A percentile compares a stretch with the other conserved stretches of the same genome.
These are phyloP conservation scores for Cherax quadricarinatus DNA, from an alignment of 1,140 invertebrate genomes.

Conservation along the genomic window DNA sequence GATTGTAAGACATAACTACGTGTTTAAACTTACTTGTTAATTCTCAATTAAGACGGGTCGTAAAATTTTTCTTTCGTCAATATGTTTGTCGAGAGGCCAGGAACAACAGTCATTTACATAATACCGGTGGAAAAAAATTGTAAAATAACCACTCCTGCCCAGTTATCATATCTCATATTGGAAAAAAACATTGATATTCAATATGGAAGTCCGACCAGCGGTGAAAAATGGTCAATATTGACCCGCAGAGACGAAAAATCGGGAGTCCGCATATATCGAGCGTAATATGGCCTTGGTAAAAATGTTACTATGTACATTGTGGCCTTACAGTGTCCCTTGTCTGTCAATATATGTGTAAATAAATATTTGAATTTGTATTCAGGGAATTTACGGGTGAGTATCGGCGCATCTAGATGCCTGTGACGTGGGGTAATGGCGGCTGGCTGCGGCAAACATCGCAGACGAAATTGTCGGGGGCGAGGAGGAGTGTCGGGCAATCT, in stretches of 20 bases:
- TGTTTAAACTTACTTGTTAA: neutral
- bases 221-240: conserved; percentile 2
- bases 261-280: neutral
- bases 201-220: neutral
- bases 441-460: neutral
- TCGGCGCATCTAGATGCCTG: neutral
- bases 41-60: neutral
- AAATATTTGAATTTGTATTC: neutral
- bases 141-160: neutral
- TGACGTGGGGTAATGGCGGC: neutral
- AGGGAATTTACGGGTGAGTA: conserved; percentile 1
- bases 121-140: neutral
- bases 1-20: neutral
- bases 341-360: too few relatives aligned
- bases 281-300: too few relatives aligned
- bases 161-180: neutral
- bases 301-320: too few relatives aligned
- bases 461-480: neutral
- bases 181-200: neutral
- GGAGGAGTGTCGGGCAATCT: neutral
- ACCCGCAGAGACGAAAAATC: neutral
- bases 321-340: too few relatives aligned
- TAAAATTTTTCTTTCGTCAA: neutral
- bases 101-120: neutral
- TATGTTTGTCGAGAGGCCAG: neutral